phyloP scores from a whole-genome alignment of 2,888 invertebrate species.

The Stenoptilia bipunctidactyla region DNA sequence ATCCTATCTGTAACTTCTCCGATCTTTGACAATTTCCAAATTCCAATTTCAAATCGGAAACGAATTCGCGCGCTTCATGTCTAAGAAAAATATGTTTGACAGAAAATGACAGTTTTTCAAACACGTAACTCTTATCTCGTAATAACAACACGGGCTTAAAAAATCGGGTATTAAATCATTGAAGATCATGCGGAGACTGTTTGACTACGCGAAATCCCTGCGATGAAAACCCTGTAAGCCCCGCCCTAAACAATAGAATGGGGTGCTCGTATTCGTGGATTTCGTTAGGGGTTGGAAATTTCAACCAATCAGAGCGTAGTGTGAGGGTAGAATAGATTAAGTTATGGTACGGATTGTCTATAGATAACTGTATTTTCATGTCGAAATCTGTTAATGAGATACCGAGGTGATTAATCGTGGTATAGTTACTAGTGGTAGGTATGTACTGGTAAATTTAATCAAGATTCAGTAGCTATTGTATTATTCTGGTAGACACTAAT shows the following conservation, averaged over 20 bases:
- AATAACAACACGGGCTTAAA: conserved; percentile 9
- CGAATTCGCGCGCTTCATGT: background rate
- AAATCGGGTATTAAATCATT: conserved; percentile 23
- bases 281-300: conserved; percentile 47
- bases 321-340: conserved; percentile 54
- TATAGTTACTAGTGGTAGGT: too few species aligned
- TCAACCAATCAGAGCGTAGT: conserved; percentile 38
- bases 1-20: background rate
- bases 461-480: too few species aligned
- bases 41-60: background rate
- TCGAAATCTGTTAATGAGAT: conserved; percentile 41
- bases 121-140: too few species aligned
- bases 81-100: too few species aligned
- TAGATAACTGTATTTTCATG: conserved; percentile 38
- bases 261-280: conserved; percentile 39
- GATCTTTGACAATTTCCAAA: background rate
- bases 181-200: conserved; percentile 43
- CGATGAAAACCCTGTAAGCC: conserved; percentile 54
- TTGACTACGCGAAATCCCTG: conserved; percentile 43
- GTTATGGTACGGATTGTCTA: conserved; percentile 57
- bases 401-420: conserved; percentile 10
- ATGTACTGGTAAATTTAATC: too few species aligned
- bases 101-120: too few species aligned
- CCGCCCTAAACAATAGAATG: conserved; percentile 47
- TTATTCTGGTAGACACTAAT: too few species aligned